Evolutionary conservation across 2,888 invertebrate genomes (phyloP).

Genomic region (Cheilosia scutellata): DNA sequence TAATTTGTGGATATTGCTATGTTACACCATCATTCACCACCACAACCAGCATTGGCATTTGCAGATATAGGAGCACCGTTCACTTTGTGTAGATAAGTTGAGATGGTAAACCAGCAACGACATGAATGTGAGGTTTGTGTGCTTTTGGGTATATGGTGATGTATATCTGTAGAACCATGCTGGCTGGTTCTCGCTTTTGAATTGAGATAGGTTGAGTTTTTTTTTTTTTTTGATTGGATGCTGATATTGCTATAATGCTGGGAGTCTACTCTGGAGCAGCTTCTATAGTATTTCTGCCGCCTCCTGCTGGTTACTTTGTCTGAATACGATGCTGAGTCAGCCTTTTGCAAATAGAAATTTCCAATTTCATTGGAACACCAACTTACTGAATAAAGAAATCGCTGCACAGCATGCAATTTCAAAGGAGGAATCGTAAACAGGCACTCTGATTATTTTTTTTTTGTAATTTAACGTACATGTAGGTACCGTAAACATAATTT

Average conservation of each 20-base stretch:
- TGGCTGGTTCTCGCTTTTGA: not conserved
- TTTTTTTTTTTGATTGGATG: slow-evolving; percentile 15
- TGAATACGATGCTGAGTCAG: slow-evolving; percentile 33
- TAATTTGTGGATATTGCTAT: slow-evolving; percentile 66
- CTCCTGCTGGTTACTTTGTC: slow-evolving; percentile 1
- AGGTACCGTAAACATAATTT: slow-evolving; percentile 31
- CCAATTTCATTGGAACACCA: slow-evolving; percentile 22
- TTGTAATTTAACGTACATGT: slow-evolving; percentile 25
- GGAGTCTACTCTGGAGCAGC: not conserved
- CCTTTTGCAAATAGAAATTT: slow-evolving; percentile 35
- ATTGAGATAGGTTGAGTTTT: not conserved
- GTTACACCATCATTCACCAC: slow-evolving; percentile 43
- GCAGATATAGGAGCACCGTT: not conserved
- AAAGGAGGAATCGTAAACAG: slow-evolving; percentile 4
- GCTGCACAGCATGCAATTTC: slow-evolving; percentile 9
- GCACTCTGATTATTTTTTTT: slow-evolving; percentile 18
- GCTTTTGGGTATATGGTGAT: slow-evolving; percentile 10
- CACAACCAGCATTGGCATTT: not conserved
- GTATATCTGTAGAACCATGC: slow-evolving; percentile 8
- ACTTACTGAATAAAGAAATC: not conserved
- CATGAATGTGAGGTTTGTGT: slow-evolving; percentile 16
- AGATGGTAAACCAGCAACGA: slow-evolving; percentile 12
- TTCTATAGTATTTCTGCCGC: not conserved
- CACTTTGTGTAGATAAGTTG: slow-evolving; percentile 18
- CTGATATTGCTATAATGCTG: slow-evolving; percentile 1